Evolutionary conservation across 2,888 invertebrate genomes (phyloP).

Genomic region (Hydrotaea cyrtoneurina): DNA sequence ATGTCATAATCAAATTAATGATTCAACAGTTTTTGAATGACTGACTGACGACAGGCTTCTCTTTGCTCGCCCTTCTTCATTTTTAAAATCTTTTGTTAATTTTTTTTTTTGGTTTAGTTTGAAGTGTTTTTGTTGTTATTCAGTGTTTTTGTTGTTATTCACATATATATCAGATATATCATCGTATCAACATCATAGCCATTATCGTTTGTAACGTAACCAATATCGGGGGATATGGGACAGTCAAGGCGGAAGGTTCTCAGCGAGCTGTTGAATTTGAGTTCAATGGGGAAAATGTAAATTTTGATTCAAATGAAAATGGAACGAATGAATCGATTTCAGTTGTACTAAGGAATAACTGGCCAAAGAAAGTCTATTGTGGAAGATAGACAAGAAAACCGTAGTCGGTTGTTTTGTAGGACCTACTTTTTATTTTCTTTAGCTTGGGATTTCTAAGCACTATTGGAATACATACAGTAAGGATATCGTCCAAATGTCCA

Average conservation of each 20-base stretch:
- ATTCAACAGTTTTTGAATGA: conserved; percentile 50
- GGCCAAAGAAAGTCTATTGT: no score
- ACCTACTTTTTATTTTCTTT: no score
- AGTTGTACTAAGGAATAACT: no score
- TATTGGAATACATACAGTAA: no score
- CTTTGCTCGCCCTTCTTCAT: conserved; percentile 1
- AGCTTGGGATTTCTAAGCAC: no score
- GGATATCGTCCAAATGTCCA: no score
- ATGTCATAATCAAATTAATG: conserved; percentile 64
- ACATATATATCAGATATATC: conserved; percentile 19
- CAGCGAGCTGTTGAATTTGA: no score
- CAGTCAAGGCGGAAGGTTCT: neutral
- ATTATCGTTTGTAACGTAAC: conserved; percentile 6
- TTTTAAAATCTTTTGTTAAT: conserved; percentile 23
- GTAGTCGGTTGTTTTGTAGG: no score
- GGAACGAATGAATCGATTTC: no score
- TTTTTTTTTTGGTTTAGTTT: conserved; percentile 6
- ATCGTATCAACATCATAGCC: neutral
- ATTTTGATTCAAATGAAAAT: no score
- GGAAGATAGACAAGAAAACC: no score
- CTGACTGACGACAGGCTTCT: neutral
- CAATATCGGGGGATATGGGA: neutral
- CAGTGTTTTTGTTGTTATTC: conserved; percentile 30
- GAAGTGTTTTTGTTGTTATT: conserved; percentile 35
- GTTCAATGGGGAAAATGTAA: no score